Percentiles rank a stretch among this genome's conserved stretches.
Evolutionary conservation across 2,113 vertebrate genomes (phyloP).

Genomic region (Chrysemys picta): DNA sequence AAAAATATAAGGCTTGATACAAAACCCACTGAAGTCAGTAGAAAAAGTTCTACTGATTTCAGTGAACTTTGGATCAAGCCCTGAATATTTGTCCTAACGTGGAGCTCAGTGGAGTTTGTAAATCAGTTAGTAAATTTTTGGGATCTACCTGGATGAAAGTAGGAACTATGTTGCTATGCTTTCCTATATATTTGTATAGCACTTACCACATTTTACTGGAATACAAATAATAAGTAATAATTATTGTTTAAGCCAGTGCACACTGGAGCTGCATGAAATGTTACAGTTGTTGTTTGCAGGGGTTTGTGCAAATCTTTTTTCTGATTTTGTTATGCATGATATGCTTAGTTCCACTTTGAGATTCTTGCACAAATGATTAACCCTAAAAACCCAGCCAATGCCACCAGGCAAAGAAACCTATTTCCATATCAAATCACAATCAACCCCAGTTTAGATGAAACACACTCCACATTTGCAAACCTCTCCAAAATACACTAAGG

Average conservation of each 20-base stretch:
- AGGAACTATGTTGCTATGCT: not conserved
- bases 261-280: accelerated
- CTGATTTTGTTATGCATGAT: not conserved
- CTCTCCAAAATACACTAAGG: not conserved
- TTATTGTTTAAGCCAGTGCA: accelerated
- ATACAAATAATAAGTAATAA: not conserved
- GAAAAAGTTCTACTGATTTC: not conserved
- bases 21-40: not conserved
- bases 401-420: too few species aligned
- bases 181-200: accelerated
- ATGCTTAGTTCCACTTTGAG: not conserved
- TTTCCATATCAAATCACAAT: not conserved
- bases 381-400: not conserved
- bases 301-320: not conserved
- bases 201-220: accelerated
- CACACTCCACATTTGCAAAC: not conserved
- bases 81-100: accelerated
- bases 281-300: not conserved
- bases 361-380: not conserved
- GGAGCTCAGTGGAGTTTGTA: accelerated
- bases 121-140: not conserved
- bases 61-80: not conserved
- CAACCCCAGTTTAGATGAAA: not conserved
- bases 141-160: not conserved
- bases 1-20: not conserved